Evolutionary conservation across 1,140 invertebrate genomes (phyloP).

Genomic region (Drosophila teissieri): DNA sequence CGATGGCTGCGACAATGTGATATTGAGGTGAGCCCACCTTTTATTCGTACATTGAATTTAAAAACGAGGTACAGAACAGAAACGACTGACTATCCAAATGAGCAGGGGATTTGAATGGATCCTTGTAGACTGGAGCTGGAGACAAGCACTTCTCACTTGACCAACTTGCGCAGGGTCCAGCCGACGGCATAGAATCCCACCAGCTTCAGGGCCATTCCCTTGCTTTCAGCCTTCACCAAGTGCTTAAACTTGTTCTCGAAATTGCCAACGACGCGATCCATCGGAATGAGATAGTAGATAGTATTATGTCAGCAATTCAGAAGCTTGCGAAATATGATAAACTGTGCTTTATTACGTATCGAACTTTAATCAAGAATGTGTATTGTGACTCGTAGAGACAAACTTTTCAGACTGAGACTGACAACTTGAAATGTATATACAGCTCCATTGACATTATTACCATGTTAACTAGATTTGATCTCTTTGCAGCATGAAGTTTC

Average conservation of each 20-base stretch:
- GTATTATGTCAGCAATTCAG: background rate
- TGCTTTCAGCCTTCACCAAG: slow-evolving; percentile 49
- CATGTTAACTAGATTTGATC: slow-evolving; percentile 10
- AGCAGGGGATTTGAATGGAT: background rate
- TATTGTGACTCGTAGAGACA: background rate
- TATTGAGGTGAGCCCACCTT: slow-evolving; percentile 55
- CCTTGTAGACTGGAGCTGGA: too few species aligned
- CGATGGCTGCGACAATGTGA: slow-evolving; percentile 58
- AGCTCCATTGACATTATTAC: background rate
- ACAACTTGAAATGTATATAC: background rate
- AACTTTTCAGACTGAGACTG: slow-evolving; percentile 3
- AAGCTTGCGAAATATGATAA: background rate
- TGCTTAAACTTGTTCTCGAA: slow-evolving; percentile 47
- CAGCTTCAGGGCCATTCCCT: slow-evolving; percentile 62
- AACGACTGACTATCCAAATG: background rate
- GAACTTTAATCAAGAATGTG: background rate
- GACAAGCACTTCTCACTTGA: slow-evolving; percentile 46
- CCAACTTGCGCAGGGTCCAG: slow-evolving; percentile 62
- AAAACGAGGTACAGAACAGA: background rate
- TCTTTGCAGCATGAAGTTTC: slow-evolving; percentile 61
- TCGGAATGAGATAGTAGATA: background rate
- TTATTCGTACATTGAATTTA: slow-evolving; percentile 55
- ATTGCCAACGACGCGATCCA: slow-evolving; percentile 60
- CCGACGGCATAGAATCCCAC: slow-evolving; percentile 72
- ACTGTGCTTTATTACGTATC: background rate